These are phyloP conservation scores for Piprites chloris DNA, from an alignment of 2,113 vertebrate species.

Conservation along the genomic window DNA sequence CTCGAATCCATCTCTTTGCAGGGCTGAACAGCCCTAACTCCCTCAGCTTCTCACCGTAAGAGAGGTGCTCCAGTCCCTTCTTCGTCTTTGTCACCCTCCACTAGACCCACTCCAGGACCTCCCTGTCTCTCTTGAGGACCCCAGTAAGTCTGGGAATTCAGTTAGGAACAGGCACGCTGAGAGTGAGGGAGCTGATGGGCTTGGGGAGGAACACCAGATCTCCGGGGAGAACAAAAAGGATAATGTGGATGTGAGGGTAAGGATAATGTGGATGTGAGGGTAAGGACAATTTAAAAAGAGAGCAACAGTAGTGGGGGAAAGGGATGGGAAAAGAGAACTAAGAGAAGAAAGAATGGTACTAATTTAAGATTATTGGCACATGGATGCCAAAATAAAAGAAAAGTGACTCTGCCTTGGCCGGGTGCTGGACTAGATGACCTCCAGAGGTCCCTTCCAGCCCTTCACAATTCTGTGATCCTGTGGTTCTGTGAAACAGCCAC, in stretches of 20 bases:
- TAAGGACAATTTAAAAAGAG: neutral
- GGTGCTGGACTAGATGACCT: neutral
- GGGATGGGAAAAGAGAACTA: neutral
- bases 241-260: fast-evolving
- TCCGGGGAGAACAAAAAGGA: neutral
- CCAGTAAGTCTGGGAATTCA: neutral
- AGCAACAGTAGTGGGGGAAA: neutral
- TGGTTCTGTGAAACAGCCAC: neutral
- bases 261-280: fast-evolving
- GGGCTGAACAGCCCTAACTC: neutral
- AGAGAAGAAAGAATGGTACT: neutral
- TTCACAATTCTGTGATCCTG: neutral
- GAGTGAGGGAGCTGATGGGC: neutral
- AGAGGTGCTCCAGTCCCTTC: neutral
- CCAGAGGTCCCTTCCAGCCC: neutral
- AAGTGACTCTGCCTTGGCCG: neutral
- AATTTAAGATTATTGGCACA: neutral
- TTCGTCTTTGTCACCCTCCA: neutral
- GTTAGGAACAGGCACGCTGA: neutral
- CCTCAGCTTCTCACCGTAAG: neutral
- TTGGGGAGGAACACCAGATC: neutral
- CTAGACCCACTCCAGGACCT: neutral
- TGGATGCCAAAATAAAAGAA: neutral
- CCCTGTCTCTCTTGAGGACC: neutral
- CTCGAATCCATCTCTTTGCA: neutral